These are phyloP conservation scores for Poecilia gillii DNA, from an alignment of 2,797 vertebrate genomes.

Conservation along the genomic window DNA sequence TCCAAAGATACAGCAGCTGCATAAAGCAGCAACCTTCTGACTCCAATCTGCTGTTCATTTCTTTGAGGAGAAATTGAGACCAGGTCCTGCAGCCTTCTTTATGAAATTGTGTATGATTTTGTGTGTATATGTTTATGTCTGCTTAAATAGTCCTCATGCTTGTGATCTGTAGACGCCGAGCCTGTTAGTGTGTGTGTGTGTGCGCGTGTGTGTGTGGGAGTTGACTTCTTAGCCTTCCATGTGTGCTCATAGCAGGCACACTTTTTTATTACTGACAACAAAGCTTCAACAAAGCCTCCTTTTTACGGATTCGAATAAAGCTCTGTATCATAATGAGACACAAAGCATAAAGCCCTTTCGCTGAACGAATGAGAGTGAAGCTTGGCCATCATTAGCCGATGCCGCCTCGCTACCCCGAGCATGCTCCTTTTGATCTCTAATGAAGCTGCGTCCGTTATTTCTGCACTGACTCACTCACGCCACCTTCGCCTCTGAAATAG, in stretches of 20 bases:
- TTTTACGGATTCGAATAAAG: constrained; percentile 71
- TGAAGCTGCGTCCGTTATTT: constrained; percentile 70
- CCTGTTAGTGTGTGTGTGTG: constrained; percentile 54
- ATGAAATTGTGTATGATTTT: constrained; percentile 37
- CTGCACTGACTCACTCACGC: constrained; percentile 79
- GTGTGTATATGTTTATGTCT: constrained; percentile 16
- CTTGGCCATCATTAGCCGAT: constrained; percentile 76
- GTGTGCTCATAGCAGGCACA: constrained; percentile 75
- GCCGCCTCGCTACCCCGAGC: constrained; percentile 42
- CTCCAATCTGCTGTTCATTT: constrained; percentile 55
- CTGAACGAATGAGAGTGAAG: constrained; percentile 67
- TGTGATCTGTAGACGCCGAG: constrained; percentile 60
- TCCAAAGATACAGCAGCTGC: constrained; percentile 56
- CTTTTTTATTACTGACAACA: constrained; percentile 79
- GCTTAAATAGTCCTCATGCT: constrained; percentile 50
- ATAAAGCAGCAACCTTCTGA: constrained; percentile 41
- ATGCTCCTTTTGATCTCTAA: constrained; percentile 77
- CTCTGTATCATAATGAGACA: constrained; percentile 73
- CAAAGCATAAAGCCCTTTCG: constrained; percentile 64
- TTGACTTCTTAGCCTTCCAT: constrained; percentile 62
- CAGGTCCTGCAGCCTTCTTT: constrained; percentile 42
- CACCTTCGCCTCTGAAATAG: constrained; percentile 71
- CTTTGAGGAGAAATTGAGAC: constrained; percentile 46
- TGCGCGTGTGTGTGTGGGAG: constrained; percentile 62
- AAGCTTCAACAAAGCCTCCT: constrained; percentile 76